These are phyloP conservation scores for Myotis myotis DNA, from an alignment of 2,797 vertebrate species.

Conservation along the genomic window DNA sequence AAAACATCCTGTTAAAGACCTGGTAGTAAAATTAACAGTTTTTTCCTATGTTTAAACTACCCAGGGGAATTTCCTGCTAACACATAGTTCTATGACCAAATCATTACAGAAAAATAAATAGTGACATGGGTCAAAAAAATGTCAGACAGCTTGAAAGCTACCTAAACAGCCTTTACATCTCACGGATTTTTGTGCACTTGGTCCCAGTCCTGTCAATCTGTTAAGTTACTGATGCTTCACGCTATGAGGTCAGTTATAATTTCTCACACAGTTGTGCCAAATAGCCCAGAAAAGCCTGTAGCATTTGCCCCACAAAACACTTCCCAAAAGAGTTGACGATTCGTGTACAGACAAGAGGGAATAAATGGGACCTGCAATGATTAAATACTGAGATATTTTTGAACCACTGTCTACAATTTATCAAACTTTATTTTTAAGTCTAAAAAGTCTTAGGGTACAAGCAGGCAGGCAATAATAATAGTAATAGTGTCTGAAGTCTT, in stretches of 20 bases:
- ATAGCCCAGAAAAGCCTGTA: slow-evolving; percentile 73
- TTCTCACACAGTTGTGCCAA: slow-evolving; percentile 74
- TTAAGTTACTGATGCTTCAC: slow-evolving; percentile 77
- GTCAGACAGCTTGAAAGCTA: slow-evolving; percentile 73
- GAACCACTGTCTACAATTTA: not conserved
- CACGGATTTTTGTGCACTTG: slow-evolving; percentile 71
- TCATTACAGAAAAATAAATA: slow-evolving; percentile 78
- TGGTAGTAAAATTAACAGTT: slow-evolving; percentile 76
- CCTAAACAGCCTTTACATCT: slow-evolving; percentile 71
- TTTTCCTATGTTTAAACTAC: slow-evolving; percentile 71
- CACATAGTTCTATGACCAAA: slow-evolving; percentile 63
- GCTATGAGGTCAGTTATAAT: slow-evolving; percentile 74
- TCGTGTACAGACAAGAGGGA: slow-evolving; percentile 2
- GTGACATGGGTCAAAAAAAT: slow-evolving; percentile 78
- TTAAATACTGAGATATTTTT: slow-evolving; percentile 15
- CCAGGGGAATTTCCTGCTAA: slow-evolving; percentile 72
- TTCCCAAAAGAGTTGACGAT: slow-evolving; percentile 62
- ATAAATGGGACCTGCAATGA: not conserved
- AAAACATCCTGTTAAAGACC: slow-evolving; percentile 59
- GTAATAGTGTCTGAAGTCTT: not conserved
- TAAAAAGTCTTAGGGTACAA: not conserved
- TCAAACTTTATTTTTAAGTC: slow-evolving; percentile 18
- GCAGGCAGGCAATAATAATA: not conserved
- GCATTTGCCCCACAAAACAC: slow-evolving; percentile 73
- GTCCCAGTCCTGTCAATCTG: slow-evolving; percentile 73